Evolutionary conservation across 2,888 invertebrate species (phyloP), one percentile per base, ranked within the genome.

Genomic region (Kuschelorhynchus macadamiae): DNA sequence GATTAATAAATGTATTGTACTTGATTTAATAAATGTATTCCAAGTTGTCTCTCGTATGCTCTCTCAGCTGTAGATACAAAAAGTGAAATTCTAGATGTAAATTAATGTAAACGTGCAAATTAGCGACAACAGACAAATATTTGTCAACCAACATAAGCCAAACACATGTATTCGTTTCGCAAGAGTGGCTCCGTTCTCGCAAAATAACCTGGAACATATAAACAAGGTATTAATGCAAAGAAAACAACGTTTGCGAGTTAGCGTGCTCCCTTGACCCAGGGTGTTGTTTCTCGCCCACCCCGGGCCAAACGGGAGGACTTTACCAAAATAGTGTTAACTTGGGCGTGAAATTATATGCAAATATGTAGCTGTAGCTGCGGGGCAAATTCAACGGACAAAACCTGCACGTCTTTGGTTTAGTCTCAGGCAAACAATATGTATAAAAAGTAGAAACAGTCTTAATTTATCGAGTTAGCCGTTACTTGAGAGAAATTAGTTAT

Each of bases 211-310:
- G 25, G 52, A 36, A 21, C 17, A 57, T 39, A 25, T 59, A 59
- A 39, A 59, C 59, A 59, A 18, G 21, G 17, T 53, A 36, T 49
- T 53, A 53, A 52, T 53, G 53, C 55, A 63, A 63, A 55, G 62
- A 63, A 63, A 63, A 63, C 62, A 63, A 1, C 17, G 41, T 39
- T 53, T 18, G 32, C 25, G 42, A 52, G 25, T 61, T 63, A 63
- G 46, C 46, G 32, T 20, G 42, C n/a, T 18, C 53, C 36, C 42
- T 63, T 63, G 62, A 63, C 55, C 46, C 46, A 49, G 44, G 33
- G 14, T 62, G 46, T 36, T 63, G 55, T 53, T 63, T 53, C 46
- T n/a, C 49, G 11, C 41, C 17, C 11, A 30, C 61, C 32, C 25
- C 16, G 11, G 32, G 21, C 46, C 30, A 46, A 42, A 52, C 52